Percentiles rank a stretch among this genome's conserved stretches.
Conservation (phyloP, 2,797 vertebrate species). For the Cossypha caffra region DNA sequence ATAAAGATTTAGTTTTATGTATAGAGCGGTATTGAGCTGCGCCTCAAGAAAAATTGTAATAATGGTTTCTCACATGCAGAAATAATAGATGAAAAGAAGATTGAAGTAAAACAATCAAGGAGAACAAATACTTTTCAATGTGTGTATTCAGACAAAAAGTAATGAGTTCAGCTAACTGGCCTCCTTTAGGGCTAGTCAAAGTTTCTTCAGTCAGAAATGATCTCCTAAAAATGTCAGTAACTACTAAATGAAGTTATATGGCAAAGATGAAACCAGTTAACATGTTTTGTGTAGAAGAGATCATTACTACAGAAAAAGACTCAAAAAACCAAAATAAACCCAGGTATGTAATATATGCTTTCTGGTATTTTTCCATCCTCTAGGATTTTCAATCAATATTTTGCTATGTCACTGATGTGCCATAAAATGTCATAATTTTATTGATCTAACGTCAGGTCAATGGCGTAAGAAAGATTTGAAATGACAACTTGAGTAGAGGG, state of each 20-base stretch:
- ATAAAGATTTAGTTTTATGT: background rate
- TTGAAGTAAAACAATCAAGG: background rate
- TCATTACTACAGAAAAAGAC: background rate
- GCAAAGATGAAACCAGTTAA: background rate
- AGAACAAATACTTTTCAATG: background rate
- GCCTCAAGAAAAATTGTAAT: background rate
- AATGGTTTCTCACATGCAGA: background rate
- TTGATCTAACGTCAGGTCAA: conserved; percentile 3
- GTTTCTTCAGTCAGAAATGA: background rate
- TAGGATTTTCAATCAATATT: background rate
- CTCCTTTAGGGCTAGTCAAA: background rate
- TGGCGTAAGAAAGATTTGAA: conserved; percentile 10
- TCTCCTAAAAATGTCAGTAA: background rate
- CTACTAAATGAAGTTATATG: background rate
- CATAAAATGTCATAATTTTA: conserved; percentile 27
- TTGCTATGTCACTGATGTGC: background rate
- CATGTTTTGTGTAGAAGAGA: background rate
- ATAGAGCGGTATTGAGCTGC: background rate
- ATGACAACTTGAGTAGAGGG: conserved; percentile 29
- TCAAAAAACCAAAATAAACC: fast-evolving
- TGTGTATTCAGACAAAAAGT: background rate
- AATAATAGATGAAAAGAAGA: background rate
- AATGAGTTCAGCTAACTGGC: background rate
- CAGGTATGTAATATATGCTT: background rate
- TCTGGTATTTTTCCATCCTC: background rate